These are phyloP conservation scores for Lepus timidus DNA, from an alignment of 2,113 vertebrate genomes.

Conservation along the genomic window DNA sequence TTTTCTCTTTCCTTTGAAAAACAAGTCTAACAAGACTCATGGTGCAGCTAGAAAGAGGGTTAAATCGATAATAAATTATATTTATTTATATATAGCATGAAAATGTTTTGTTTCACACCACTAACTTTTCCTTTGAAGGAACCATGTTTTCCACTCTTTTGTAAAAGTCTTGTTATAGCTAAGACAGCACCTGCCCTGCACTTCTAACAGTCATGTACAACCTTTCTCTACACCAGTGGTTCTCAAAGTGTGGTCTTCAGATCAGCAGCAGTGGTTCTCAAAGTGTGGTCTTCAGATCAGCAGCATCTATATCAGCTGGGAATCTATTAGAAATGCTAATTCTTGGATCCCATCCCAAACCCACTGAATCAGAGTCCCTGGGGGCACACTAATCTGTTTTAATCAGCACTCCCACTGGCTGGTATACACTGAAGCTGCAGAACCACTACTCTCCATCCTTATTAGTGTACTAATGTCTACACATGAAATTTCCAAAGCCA, in stretches of 20 bases:
- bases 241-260: background rate
- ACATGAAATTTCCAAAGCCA: background rate
- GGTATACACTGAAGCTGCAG: background rate
- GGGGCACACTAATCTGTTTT: background rate
- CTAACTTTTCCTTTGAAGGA: background rate
- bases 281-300: background rate
- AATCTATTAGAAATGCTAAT: background rate
- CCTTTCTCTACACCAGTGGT: background rate
- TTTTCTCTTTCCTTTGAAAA: slow-evolving; percentile 18
- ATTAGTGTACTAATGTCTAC: background rate
- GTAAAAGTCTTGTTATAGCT: background rate
- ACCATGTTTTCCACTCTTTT: background rate
- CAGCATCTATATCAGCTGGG: background rate
- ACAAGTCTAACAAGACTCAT: background rate
- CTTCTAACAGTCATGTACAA: no score
- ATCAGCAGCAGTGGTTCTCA: background rate
- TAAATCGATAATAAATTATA: background rate
- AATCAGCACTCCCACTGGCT: background rate
- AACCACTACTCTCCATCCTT: fast-evolving
- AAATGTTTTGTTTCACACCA: background rate
- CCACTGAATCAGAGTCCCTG: background rate
- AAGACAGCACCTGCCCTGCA: background rate
- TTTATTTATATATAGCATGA: background rate
- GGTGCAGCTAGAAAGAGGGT: background rate
- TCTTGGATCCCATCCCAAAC: background rate